Evolutionary conservation across 2,888 invertebrate species (phyloP), one percentile per base, ranked within the genome.

Genomic region (Aspidapion aeneum): DNA sequence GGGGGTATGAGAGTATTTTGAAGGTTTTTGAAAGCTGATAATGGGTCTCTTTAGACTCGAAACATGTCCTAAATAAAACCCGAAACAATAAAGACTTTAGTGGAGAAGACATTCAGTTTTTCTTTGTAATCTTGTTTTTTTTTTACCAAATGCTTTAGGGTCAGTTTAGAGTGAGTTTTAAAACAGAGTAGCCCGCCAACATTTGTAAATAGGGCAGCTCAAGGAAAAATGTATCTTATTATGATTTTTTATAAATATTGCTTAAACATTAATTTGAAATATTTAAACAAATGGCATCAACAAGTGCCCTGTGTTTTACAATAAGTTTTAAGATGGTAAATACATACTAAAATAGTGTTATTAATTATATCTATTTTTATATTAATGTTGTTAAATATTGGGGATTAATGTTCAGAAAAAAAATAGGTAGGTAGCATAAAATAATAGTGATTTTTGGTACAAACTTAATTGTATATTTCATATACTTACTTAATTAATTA

Each of bases 321-420:
- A 17, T 56, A 56, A 16, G n/a, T 56, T 17, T 21, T 19, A 61
- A 55, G 57, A 60, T 50, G 59, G 19, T 56, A 56, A 62, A 55
- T 60, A 35, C 17, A 16, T n/a, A n/a, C n/a, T 56, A 35, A 58
- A 61, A 50, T 65, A 67, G 67, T 60, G 55, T 63, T 65, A 65
- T 63, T 63, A 63, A 64, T 63, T 67, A 67, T 65, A 67, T 67
- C 22, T 67, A 67, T 67, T 67, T 67, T 67, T 67, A 66, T 67
- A 67, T 67, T 60, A 63, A 63, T 63, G 62, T 67, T 67, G 52
- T 62, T 63, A 65, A 60, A 61, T 63, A 61, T 18, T 54, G 60
- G 62, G 66, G 62, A 61, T 64, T 64, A 64, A 64, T 52, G 57
- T 66, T 66, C 62, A 35, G 35, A 35, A 7, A 35, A n/a, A 7